Conservation (phyloP, 2,888 invertebrate genomes). For the Flabesymbios commensalis region DNA sequence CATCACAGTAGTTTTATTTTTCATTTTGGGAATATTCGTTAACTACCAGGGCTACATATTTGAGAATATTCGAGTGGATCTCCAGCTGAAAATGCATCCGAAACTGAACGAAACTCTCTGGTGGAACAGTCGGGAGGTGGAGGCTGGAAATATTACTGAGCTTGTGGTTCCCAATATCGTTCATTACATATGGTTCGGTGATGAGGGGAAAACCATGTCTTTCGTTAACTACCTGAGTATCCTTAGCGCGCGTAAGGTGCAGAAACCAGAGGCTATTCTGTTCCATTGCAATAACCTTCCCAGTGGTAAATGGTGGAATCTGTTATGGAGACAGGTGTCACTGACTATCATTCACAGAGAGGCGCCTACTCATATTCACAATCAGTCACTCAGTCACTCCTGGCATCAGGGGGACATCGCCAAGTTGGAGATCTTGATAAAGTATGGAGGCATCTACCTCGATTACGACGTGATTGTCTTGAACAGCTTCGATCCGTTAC, state of each 20-base stretch:
- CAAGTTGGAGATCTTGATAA: slow-evolving; percentile 31
- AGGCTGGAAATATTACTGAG: slow-evolving; percentile 1
- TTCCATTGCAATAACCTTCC: slow-evolving; percentile 36
- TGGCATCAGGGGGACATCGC: slow-evolving; percentile 33
- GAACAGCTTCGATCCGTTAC: slow-evolving; percentile 27
- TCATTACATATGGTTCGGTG: slow-evolving; percentile 35
- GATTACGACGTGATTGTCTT: slow-evolving; percentile 36
- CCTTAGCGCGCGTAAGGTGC: slow-evolving; percentile 30
- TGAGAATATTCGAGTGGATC: slow-evolving; percentile 23
- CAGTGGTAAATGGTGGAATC: slow-evolving; percentile 34
- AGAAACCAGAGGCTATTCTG: slow-evolving; percentile 30
- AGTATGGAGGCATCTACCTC: slow-evolving; percentile 36
- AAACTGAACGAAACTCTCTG: slow-evolving; percentile 2
- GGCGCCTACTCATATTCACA: slow-evolving; percentile 16
- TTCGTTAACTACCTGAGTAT: slow-evolving; percentile 36
- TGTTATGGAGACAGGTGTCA: slow-evolving; percentile 20
- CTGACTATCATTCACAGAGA: slow-evolving; percentile 17
- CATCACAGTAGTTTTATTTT: too few species aligned
- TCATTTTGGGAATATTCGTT: slow-evolving; percentile 23
- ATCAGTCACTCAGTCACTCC: slow-evolving; percentile 19
- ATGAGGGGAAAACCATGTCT: slow-evolving; percentile 7
- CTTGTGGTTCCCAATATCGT: slow-evolving; percentile 37
- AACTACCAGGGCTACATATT: slow-evolving; percentile 32
- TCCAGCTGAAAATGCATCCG: slow-evolving; percentile 8
- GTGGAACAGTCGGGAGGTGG: not conserved